Evolutionary conservation across 2,888 invertebrate species (phyloP).

Genomic region (Lottia scabra): DNA sequence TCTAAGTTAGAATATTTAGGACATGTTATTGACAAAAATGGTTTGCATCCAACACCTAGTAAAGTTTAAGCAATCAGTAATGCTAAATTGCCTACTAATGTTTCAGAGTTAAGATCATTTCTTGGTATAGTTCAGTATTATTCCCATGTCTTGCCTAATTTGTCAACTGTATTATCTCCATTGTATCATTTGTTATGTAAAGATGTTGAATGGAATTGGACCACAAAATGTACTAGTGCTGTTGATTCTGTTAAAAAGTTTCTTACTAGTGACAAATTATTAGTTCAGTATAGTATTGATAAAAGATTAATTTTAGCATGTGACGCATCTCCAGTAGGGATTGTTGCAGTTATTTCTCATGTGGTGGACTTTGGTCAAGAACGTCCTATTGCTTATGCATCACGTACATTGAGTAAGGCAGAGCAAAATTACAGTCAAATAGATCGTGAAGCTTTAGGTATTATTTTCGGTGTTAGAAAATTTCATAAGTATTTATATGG

Average conservation of each 20-base stretch:
- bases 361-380: constrained; percentile 27
- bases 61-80: constrained; percentile 25
- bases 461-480: constrained; percentile 66
- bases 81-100: constrained; percentile 5
- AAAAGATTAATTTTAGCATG: not conserved
- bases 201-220: constrained; percentile 31
- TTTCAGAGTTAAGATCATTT: constrained; percentile 15
- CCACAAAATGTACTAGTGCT: not conserved
- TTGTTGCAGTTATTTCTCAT: constrained; percentile 60
- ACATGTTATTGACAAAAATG: constrained; percentile 30
- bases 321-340: constrained; percentile 5
- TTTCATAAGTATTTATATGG: constrained; percentile 68
- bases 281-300: not conserved
- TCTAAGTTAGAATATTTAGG: constrained; percentile 23
- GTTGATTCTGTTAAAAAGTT: not conserved
- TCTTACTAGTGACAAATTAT: not conserved
- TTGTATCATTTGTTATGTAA: constrained; percentile 24
- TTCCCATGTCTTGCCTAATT: not conserved
- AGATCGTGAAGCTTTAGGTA: constrained; percentile 66
- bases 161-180: not conserved
- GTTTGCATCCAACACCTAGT: constrained; percentile 22
- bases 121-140: constrained; percentile 3
- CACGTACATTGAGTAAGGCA: constrained; percentile 66
- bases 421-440: constrained; percentile 64
- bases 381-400: constrained; percentile 67